Evolutionary conservation across 2,113 vertebrate species (phyloP), one percentile per base, ranked within the genome.

Genomic region (Picathartes gymnocephalus): DNA sequence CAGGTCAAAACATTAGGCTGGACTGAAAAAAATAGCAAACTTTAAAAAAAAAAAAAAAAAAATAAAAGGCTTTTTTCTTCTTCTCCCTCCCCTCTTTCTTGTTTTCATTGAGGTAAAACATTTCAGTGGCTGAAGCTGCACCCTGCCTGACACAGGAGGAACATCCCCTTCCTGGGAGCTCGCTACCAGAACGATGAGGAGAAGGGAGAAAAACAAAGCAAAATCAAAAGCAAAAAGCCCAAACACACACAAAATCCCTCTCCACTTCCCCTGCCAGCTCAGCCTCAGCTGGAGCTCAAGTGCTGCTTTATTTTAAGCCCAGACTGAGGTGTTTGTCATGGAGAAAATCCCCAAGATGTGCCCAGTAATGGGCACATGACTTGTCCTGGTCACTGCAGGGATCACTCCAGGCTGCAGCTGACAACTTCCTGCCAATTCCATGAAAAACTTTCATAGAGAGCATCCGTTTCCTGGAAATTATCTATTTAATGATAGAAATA

Each of bases 81-180:
- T 8, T 33, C 73, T 65, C 45, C 28, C 47, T 53, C 42, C 31
- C n/a, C n/a, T 62, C 57, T 95, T 84, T 88, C n/a, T 73, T 8
- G 9, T 81, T 88, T 73, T 78, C 69, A 66, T 83, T 95, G 96
- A 98, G 97, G 97, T 97, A 98, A 83, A 98, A 90, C 90, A 92
- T 95, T 97, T 98, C 96, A 93, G 96, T 92, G 86, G 86, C 73
- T 87, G 92, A 82, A 95, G 92, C 14, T 89, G 88, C 68, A 31
- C 44, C 27, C 92, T 42, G 83, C 56, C 39, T 47, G 28, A 73
- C 51, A 86, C 68, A 84, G 56, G 48, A 50, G 37, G 35, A 24
- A 86, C 27, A 25, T 45, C 80, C 81, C 84, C 58, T 21, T 71
- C 30, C 66, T 15, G 28, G 88, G 79, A 84, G 85, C 90, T 88